Evolutionary conservation across 2,888 invertebrate genomes (phyloP).

Genomic region (Andrena bicolor): DNA sequence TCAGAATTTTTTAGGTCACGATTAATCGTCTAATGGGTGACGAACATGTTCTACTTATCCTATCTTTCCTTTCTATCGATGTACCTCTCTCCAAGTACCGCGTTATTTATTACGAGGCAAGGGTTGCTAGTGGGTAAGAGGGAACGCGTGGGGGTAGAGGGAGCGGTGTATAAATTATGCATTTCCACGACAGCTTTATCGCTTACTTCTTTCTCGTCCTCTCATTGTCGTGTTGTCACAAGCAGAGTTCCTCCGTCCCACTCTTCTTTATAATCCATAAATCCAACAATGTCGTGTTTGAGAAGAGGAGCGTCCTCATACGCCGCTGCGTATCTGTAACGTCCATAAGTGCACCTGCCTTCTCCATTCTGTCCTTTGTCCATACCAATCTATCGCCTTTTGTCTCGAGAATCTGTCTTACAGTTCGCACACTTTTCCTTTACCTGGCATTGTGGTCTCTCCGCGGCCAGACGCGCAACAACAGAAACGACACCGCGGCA

Average conservation of each 20-base stretch:
- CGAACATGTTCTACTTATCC: conserved; percentile 45
- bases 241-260: conserved; percentile 73
- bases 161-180: conserved; percentile 80
- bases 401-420: conserved; percentile 76
- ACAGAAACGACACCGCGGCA: conserved; percentile 23
- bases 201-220: conserved; percentile 80
- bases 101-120: conserved; percentile 74
- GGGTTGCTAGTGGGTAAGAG: conserved; percentile 59
- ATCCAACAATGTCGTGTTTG: conserved; percentile 81
- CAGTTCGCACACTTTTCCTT: conserved; percentile 37
- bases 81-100: conserved; percentile 56
- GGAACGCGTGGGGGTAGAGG: conserved; percentile 32
- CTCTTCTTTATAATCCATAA: conserved; percentile 82
- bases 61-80: conserved; percentile 32
- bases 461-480: conserved; percentile 32
- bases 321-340: conserved; percentile 60
- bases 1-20: conserved; percentile 51
- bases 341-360: conserved; percentile 66
- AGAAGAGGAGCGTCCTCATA: conserved; percentile 46
- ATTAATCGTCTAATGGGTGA: conserved; percentile 62
- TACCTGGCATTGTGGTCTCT: conserved; percentile 14
- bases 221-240: conserved; percentile 82
- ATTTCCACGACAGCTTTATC: conserved; percentile 80
- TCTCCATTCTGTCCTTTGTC: conserved; percentile 72
- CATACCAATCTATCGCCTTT: conserved; percentile 76